A percentile compares a stretch with the other conserved stretches of the same genome.
Evolutionary conservation across 2,113 vertebrate genomes (phyloP).

Genomic region (Chaenocephalus aceratus): DNA sequence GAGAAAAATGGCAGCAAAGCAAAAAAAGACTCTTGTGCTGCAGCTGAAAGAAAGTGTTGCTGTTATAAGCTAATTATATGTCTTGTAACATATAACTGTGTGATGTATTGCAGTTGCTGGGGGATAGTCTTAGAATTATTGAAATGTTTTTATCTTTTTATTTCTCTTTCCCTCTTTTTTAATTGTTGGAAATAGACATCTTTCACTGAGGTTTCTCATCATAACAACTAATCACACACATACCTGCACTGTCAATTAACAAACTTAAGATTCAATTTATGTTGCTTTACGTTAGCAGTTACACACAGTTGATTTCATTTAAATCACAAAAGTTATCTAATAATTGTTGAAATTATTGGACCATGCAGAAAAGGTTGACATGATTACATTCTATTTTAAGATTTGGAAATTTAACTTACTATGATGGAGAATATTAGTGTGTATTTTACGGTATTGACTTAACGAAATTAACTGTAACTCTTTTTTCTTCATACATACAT

Average conservation of each 20-base stretch:
- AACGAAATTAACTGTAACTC: background rate
- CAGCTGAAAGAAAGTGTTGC: background rate
- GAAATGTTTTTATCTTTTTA: background rate
- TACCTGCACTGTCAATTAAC: background rate
- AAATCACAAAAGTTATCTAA: background rate
- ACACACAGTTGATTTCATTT: background rate
- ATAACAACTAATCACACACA: background rate
- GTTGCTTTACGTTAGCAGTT: background rate
- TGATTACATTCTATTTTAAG: background rate
- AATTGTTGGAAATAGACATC: background rate
- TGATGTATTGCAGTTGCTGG: background rate
- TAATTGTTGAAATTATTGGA: background rate
- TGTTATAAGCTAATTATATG: background rate
- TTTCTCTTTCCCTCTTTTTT: background rate
- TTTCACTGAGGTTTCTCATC: background rate
- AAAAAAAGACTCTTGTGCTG: background rate
- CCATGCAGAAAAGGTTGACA: background rate
- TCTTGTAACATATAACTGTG: background rate
- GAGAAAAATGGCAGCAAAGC: conserved; percentile 30
- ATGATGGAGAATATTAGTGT: background rate
- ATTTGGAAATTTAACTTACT: background rate
- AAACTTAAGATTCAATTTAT: background rate
- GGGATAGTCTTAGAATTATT: background rate
- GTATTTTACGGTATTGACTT: background rate
- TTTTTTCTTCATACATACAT: background rate